Conservation (phyloP, 2,113 vertebrate genomes). For the Benitochromis conjunctus region DNA sequence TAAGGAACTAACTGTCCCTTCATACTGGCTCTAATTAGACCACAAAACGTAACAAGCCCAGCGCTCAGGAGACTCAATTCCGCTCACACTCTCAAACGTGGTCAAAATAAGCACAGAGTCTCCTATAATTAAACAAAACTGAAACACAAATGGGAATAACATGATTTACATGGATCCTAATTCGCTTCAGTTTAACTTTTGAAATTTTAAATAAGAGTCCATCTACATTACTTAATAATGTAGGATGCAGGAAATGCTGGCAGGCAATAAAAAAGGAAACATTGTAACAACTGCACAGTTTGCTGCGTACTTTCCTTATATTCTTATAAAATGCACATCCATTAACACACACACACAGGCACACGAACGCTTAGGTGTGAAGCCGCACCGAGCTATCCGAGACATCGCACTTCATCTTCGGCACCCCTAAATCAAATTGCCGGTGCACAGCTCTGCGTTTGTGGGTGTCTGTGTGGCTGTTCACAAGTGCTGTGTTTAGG, state of each 20-base stretch:
- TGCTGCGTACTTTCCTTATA: background rate
- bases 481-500: constrained; percentile 39
- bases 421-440: constrained; percentile 28
- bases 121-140: background rate
- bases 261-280: background rate
- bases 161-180: background rate
- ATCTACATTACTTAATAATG: background rate
- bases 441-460: constrained; percentile 3
- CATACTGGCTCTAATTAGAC: background rate
- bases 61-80: background rate
- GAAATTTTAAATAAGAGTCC: background rate
- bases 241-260: background rate
- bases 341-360: background rate
- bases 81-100: background rate
- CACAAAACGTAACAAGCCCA: background rate
- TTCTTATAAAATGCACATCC: background rate
- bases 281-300: background rate
- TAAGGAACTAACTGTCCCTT: background rate
- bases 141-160: background rate
- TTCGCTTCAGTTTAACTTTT: background rate
- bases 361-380: constrained; percentile 12
- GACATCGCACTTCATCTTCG: constrained; percentile 46
- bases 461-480: constrained; percentile 43
- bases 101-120: background rate
- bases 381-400: constrained; percentile 6